These are phyloP conservation scores for Anthophora plumipes DNA, from an alignment of 2,888 invertebrate species.

Conservation along the genomic window DNA sequence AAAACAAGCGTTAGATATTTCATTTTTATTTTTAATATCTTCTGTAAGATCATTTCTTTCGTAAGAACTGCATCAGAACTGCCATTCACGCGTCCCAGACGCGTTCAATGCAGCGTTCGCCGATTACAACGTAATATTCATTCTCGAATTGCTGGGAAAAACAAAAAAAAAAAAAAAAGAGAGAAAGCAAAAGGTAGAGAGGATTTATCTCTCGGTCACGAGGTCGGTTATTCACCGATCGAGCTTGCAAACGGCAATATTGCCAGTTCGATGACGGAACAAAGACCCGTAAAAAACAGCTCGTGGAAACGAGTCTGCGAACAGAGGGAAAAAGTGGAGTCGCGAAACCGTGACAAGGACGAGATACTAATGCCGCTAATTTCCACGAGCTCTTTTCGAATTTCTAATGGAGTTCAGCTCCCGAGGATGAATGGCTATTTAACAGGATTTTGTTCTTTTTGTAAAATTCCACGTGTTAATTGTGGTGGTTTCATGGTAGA, in stretches of 20 bases:
- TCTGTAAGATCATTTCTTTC: too few relatives aligned
- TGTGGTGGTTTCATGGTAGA: neutral
- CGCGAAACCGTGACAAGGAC: neutral
- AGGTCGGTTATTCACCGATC: conserved; percentile 51
- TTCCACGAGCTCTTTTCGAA: neutral
- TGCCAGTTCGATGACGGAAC: conserved; percentile 48
- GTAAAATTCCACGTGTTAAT: too few relatives aligned
- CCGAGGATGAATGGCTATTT: neutral
- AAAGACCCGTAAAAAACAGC: conserved; percentile 43
- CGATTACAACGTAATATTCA: conserved; percentile 30
- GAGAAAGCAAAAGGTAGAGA: too few relatives aligned
- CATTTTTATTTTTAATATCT: too few relatives aligned
- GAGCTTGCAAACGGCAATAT: conserved; percentile 34
- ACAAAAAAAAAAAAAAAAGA: conserved; percentile 16
- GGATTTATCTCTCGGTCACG: conserved; percentile 45
- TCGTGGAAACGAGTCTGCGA: conserved; percentile 22
- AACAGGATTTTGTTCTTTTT: neutral
- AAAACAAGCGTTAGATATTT: too few relatives aligned
- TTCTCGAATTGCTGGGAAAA: neutral
- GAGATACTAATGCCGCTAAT: neutral
- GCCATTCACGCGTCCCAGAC: neutral
- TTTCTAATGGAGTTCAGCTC: neutral
- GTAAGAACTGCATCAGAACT: too few relatives aligned
- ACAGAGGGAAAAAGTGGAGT: neutral
- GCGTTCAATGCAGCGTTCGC: conserved; percentile 14